These are phyloP conservation scores for Macquaria ambigua DNA, from an alignment of 2,113 vertebrate genomes.

Conservation along the genomic window DNA sequence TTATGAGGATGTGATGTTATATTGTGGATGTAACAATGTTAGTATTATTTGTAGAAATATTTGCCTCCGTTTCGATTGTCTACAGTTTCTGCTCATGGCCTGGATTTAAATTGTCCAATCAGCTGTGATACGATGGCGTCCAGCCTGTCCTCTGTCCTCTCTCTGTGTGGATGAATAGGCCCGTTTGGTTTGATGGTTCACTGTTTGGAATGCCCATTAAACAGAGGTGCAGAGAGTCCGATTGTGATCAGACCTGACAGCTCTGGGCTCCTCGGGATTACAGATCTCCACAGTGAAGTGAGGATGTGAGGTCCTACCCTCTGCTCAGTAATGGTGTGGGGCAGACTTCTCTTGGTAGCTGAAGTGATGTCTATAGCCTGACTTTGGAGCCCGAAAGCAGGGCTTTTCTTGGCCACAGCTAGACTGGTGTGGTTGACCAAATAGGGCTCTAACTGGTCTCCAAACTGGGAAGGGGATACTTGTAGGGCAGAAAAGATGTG, in stretches of 20 bases:
- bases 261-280: slow-evolving; percentile 28
- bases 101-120: slow-evolving; percentile 18
- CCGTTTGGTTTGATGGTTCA: slow-evolving; percentile 6
- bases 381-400: not conserved
- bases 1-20: not conserved
- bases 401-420: not conserved
- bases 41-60: not conserved
- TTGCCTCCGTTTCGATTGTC: not conserved
- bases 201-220: slow-evolving; percentile 39
- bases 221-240: slow-evolving; percentile 13
- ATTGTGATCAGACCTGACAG: slow-evolving; percentile 52
- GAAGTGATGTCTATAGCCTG: not conserved
- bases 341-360: not conserved
- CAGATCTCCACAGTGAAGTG: slow-evolving; percentile 19
- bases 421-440: not conserved
- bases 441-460: not conserved
- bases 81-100: slow-evolving; percentile 14
- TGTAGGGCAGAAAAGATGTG: not conserved
- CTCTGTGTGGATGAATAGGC: slow-evolving; percentile 21
- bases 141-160: not conserved
- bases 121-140: slow-evolving; percentile 24
- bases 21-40: not conserved
- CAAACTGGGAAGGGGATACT: too few relatives aligned
- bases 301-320: slow-evolving; percentile 26
- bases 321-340: not conserved